Conservation (phyloP, 37 sponge, comb jelly and placozoan species). For the Amphimedon queenslandica region DNA sequence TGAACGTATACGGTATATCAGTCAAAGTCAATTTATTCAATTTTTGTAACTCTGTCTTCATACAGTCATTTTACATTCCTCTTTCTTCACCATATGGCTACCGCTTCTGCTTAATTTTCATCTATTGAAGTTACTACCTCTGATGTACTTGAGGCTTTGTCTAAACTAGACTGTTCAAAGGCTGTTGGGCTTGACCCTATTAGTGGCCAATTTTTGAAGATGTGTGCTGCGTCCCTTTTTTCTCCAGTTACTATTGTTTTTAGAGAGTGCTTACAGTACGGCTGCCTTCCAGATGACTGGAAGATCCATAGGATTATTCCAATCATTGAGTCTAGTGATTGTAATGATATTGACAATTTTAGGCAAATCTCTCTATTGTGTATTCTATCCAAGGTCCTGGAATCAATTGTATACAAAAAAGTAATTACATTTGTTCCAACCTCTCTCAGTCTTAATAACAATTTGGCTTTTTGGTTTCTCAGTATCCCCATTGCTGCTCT, state of each 20-base stretch:
- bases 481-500: too few relatives aligned
- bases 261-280: background rate
- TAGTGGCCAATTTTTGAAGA: background rate
- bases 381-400: background rate
- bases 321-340: background rate
- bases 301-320: conserved; percentile 15
- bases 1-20: too few relatives aligned
- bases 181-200: conserved; percentile 6
- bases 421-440: conserved; percentile 3
- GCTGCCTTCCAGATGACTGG: conserved; percentile 6
- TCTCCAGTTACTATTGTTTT: background rate
- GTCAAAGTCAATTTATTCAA: too few relatives aligned
- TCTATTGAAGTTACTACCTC: background rate
- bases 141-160: conserved; percentile 9
- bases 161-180: conserved; percentile 7
- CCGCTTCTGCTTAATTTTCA: background rate
- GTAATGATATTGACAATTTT: background rate
- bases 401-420: conserved; percentile 7
- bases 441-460: too few relatives aligned
- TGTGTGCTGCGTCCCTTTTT: background rate
- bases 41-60: background rate
- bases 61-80: background rate
- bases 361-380: conserved; percentile 9
- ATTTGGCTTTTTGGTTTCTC: conserved; percentile 18
- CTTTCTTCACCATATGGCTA: background rate